A percentile compares a stretch with the other conserved stretches of the same genome.
Conservation (phyloP, 2,113 vertebrate genomes). For the Odocoileus hemionus region DNA sequence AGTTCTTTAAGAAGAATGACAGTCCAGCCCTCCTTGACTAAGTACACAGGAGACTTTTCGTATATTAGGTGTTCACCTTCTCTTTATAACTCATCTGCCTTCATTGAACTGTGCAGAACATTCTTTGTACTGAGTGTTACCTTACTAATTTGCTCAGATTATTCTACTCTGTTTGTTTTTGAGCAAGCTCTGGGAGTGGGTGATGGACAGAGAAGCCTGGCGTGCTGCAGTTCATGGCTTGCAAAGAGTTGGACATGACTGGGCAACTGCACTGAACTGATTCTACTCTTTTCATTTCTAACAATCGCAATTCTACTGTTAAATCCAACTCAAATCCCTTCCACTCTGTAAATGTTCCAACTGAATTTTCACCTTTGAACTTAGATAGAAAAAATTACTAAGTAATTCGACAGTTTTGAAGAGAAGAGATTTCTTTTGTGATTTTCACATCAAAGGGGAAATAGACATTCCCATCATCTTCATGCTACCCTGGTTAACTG, state of each 20-base stretch:
- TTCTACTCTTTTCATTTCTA: background rate
- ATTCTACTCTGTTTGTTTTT: background rate
- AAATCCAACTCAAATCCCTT: background rate
- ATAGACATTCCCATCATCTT: background rate
- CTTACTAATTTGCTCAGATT: background rate
- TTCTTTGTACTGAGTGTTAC: background rate
- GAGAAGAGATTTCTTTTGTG: background rate
- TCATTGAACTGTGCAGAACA: background rate
- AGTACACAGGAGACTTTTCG: background rate
- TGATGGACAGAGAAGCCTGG: background rate
- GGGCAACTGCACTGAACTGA: background rate
- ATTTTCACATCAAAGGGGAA: background rate
- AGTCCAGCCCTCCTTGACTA: background rate
- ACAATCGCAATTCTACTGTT: background rate
- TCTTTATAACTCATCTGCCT: background rate
- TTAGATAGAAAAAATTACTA: background rate
- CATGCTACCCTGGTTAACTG: background rate
- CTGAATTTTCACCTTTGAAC: background rate
- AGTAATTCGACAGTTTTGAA: background rate
- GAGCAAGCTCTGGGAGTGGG: background rate
- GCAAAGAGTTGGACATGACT: background rate
- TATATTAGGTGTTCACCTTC: background rate
- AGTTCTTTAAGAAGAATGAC: background rate
- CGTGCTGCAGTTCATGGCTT: background rate
- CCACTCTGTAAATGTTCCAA: background rate